phyloP scores from a whole-genome alignment of 2,113 vertebrate genomes.

The Phalacrocorax brasilianus region DNA sequence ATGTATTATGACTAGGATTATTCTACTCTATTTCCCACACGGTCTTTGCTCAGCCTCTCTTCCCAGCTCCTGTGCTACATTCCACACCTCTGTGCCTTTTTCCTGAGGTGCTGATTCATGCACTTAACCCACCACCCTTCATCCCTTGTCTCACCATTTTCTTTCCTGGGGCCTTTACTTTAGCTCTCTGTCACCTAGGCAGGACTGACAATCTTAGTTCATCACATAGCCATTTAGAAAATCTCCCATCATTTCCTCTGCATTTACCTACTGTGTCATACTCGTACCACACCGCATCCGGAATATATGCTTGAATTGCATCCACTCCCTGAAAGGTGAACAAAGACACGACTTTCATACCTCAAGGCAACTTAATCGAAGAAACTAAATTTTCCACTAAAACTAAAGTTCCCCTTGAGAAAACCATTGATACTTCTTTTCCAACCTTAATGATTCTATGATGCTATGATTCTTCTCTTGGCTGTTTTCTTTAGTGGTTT shows the following conservation, averaged over 20 bases:
- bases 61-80: no score
- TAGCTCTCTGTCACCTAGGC: neutral
- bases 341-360: neutral
- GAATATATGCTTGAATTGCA: conserved; percentile 78
- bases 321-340: conserved; percentile 73
- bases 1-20: neutral
- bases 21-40: neutral
- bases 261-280: conserved; percentile 89
- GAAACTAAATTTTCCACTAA: neutral
- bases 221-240: neutral
- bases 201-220: neutral
- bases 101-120: accelerated
- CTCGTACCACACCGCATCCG: conserved; percentile 89
- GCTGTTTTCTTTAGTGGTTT: neutral
- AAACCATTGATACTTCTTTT: neutral
- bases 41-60: neutral
- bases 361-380: neutral
- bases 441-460: no score
- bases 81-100: neutral
- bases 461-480: no score
- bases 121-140: no score
- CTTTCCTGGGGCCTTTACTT: neutral
- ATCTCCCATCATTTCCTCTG: neutral
- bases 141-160: neutral
- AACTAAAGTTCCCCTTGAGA: neutral